Conservation (phyloP, 2,113 vertebrate species). For the Nicator chloris region DNA sequence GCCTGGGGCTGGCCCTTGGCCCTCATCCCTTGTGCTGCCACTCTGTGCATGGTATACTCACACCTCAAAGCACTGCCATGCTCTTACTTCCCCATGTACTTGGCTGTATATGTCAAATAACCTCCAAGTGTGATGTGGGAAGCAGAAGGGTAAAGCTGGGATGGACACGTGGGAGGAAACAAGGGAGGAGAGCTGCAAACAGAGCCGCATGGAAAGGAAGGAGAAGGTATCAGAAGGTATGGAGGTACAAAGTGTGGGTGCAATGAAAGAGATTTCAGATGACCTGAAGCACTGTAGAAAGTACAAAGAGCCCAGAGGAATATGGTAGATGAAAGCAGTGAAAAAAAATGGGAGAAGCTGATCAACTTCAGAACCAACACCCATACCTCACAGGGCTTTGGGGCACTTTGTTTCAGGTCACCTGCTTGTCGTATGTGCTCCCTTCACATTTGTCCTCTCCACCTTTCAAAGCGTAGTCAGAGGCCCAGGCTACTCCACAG, state of each 20-base stretch:
- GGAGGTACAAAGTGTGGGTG: neutral
- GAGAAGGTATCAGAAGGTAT: neutral
- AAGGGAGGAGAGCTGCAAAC: neutral
- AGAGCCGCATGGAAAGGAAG: neutral
- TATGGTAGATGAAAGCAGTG: neutral
- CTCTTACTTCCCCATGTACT: neutral
- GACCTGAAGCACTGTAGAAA: neutral
- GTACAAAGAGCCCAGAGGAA: neutral
- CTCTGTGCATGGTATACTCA: neutral
- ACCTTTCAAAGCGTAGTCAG: neutral
- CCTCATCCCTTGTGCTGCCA: neutral
- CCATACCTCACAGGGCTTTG: neutral
- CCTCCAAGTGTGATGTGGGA: neutral
- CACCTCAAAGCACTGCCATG: fast-evolving
- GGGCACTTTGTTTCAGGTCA: neutral
- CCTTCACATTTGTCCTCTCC: neutral
- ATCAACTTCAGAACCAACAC: neutral
- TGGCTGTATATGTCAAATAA: neutral
- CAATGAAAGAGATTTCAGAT: neutral
- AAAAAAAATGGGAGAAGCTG: neutral
- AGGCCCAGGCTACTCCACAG: neutral
- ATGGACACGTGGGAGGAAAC: neutral
- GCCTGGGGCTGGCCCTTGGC: neutral
- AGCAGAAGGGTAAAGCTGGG: neutral
- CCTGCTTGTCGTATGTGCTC: fast-evolving